Conservation (phyloP, 2,797 vertebrate genomes). For the Galago senegalensis region DNA sequence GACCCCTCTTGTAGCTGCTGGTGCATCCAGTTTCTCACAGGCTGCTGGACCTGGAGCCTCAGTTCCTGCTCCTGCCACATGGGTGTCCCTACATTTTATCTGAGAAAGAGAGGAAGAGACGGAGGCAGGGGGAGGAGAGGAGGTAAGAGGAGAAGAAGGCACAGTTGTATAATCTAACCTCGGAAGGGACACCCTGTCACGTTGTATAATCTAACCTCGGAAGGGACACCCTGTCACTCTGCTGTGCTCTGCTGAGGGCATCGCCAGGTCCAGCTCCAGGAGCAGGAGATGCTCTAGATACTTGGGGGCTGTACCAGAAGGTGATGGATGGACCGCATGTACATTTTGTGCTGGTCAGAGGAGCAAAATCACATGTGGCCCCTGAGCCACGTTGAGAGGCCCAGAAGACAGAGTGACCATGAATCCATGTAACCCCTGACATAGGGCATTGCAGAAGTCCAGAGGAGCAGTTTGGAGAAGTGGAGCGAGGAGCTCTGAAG, state of each 20-base stretch:
- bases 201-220: background rate
- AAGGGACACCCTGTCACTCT: background rate
- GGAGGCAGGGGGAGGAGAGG: too few species aligned
- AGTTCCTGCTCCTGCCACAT: background rate
- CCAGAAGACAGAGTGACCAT: background rate
- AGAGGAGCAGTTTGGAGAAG: background rate
- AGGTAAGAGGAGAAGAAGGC: background rate
- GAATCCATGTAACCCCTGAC: background rate
- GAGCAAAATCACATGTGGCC: background rate
- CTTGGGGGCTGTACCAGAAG: background rate
- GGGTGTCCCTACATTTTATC: background rate
- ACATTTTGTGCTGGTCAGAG: background rate
- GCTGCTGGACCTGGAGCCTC: too few species aligned
- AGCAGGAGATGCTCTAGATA: background rate
- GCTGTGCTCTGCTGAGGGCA: background rate
- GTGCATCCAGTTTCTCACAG: background rate
- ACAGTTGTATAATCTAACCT: background rate
- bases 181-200: too few species aligned
- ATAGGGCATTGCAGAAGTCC: background rate
- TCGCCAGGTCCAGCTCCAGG: background rate
- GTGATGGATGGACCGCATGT: background rate
- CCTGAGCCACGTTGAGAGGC: background rate
- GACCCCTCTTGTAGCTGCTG: background rate
- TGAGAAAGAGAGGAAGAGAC: background rate
- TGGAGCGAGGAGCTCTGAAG: background rate